Base-by-base conservation (phyloP, 2,113 vertebrate species). In the Melanerpes formicivorus region DNA sequence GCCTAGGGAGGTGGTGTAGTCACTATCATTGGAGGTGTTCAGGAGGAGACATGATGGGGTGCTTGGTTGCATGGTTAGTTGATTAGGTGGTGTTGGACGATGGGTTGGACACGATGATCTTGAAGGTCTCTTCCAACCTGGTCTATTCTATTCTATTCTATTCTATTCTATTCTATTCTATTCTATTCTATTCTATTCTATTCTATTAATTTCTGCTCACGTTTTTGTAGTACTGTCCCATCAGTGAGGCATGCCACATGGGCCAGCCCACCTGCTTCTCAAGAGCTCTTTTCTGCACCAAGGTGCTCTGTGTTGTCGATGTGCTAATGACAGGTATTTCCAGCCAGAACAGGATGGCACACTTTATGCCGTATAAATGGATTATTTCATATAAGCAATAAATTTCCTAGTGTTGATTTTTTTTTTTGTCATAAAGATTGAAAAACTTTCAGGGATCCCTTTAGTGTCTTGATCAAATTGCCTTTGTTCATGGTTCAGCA, bases 391-490 rank as follows among this genome's bases (percentile, higher is more conserved):
- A 88, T 14, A 77, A 89, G 75, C 63, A 95, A 52, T 90, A 73
- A 30, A 63, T 88, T 91, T 92, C 71, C 56, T 81, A 75, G 32
- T n/a, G 50, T 14, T 10, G 42, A 14, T n/a, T 46, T 90, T 50
- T 55, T 55, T 48, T 50, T 50, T 50, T 50, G 37, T 56, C 46
- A 71, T 40, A 84, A 90, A 92, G 67, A 79, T 13, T 86, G 85
- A 94, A 96, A 84, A 95, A 50, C 58, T 66, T 80, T 52, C 60
- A 83, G 52, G 40, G 54, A 83, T 62, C 44, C 70, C 65, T 91
- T 95, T 91, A 93, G 93, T 92, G 25, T 93, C 93, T 88, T 96
- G 84, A 94, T 86, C 50, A 78, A 77, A 64, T 85, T 78, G 55
- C 55, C 27, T 29, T 87, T 96, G 58, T 88, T 92, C 71, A 64